Percentiles rank a stretch among this genome's conserved stretches.
Conservation (phyloP, 2,113 vertebrate genomes). For the Hippocampus mohnikei region DNA sequence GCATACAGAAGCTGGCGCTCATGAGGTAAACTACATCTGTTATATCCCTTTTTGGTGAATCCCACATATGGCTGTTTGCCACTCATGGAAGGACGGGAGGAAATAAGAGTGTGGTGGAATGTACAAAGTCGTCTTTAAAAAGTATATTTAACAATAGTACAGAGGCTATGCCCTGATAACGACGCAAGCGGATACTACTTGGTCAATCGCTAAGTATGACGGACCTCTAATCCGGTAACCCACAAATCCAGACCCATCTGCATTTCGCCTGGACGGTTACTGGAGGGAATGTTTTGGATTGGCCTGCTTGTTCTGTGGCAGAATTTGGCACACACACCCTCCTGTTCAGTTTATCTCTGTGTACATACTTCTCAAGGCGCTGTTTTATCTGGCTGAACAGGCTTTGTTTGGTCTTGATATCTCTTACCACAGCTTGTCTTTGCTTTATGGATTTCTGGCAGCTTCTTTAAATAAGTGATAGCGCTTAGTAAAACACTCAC, state of each 20-base stretch:
- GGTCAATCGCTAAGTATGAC: constrained; percentile 58
- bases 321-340: constrained; percentile 63
- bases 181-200: constrained; percentile 37
- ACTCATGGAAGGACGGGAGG: constrained; percentile 55
- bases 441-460: constrained; percentile 75
- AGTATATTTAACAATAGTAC: constrained; percentile 32
- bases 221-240: constrained; percentile 58
- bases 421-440: constrained; percentile 78
- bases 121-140: constrained; percentile 17
- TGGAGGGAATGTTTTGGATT: constrained; percentile 60
- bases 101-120: constrained; percentile 42
- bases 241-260: constrained; percentile 60
- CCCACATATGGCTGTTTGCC: constrained; percentile 71
- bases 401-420: constrained; percentile 81
- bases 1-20: constrained; percentile 64
- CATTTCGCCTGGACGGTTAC: constrained; percentile 59
- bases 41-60: constrained; percentile 65
- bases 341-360: constrained; percentile 71
- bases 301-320: constrained; percentile 54
- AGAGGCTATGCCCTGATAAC: constrained; percentile 29
- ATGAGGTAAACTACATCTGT: constrained; percentile 66
- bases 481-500: constrained; percentile 68
- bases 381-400: constrained; percentile 74
- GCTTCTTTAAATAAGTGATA: constrained; percentile 76
- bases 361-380: constrained; percentile 76